These are phyloP conservation scores for Platorchestia sp. DNA, from an alignment of 1,140 invertebrate genomes.

Conservation along the genomic window DNA sequence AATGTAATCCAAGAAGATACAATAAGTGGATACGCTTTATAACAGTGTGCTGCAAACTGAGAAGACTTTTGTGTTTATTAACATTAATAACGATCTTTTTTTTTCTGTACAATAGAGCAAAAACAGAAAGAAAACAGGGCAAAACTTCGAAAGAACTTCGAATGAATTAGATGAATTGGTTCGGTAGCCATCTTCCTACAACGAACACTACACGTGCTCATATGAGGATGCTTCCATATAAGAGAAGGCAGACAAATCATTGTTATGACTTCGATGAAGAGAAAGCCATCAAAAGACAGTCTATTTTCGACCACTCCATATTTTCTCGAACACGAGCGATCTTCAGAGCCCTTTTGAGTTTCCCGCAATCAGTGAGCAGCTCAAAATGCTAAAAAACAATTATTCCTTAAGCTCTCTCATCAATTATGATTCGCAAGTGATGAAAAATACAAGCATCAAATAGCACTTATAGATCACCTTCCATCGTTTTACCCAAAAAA, in stretches of 20 bases:
- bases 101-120: background rate
- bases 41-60: background rate
- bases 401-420: background rate
- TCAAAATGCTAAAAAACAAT: background rate
- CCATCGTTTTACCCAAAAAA: background rate
- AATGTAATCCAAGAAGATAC: too few species aligned
- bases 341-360: background rate
- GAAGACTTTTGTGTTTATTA: background rate
- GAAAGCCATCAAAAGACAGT: background rate
- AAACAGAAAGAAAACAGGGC: background rate
- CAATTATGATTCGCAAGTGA: background rate
- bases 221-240: background rate
- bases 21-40: too few species aligned
- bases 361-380: background rate
- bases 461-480: background rate
- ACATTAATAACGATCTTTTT: background rate
- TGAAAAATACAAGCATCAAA: background rate
- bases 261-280: background rate
- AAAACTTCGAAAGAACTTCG: too few species aligned
- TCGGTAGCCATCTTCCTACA: background rate
- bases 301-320: background rate
- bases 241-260: background rate
- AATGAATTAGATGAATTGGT: background rate
- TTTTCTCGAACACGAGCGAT: background rate
- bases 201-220: background rate